phyloP scores from a whole-genome alignment of 1,140 invertebrate species.

The Cataglyphis hispanica region DNA sequence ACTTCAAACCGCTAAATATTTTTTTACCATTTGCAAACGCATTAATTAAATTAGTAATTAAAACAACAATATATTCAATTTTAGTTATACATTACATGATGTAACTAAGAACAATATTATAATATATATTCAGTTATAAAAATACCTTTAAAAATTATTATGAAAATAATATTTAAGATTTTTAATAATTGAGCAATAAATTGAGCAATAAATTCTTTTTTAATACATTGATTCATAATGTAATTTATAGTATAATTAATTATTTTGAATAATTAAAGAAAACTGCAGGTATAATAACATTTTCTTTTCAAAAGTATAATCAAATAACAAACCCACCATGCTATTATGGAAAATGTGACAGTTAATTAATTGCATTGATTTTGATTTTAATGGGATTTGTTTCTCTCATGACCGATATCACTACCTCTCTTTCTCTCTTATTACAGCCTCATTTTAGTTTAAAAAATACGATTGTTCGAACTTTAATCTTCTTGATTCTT shows the following conservation, averaged over 20 bases:
- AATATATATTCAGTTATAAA: not conserved
- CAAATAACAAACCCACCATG: not conserved
- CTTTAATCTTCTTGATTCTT: constrained; percentile 19
- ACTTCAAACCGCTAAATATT: not conserved
- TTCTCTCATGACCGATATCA: not conserved
- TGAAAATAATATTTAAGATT: not conserved
- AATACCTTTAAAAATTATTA: not conserved
- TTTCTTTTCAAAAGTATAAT: not conserved
- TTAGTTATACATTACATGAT: not conserved
- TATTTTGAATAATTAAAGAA: not conserved
- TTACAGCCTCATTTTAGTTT: not conserved
- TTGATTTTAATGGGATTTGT: constrained; percentile 13
- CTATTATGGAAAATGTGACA: not conserved
- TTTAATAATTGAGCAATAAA: too few species aligned
- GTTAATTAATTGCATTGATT: constrained; percentile 2
- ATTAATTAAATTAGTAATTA: constrained; percentile 1
- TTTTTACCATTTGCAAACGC: not conserved
- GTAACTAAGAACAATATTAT: constrained; percentile 10
- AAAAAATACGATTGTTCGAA: constrained; percentile 20
- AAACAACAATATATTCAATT: not conserved
- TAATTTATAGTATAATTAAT: not conserved
- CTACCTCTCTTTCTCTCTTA: not conserved
- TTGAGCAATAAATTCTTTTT: not conserved
- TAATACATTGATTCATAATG: not conserved
- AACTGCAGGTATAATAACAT: constrained; percentile 2